Evolutionary conservation across 2,888 invertebrate genomes (phyloP), one percentile per base, ranked within the genome.

Genomic region (Eupithecia dodoneata): DNA sequence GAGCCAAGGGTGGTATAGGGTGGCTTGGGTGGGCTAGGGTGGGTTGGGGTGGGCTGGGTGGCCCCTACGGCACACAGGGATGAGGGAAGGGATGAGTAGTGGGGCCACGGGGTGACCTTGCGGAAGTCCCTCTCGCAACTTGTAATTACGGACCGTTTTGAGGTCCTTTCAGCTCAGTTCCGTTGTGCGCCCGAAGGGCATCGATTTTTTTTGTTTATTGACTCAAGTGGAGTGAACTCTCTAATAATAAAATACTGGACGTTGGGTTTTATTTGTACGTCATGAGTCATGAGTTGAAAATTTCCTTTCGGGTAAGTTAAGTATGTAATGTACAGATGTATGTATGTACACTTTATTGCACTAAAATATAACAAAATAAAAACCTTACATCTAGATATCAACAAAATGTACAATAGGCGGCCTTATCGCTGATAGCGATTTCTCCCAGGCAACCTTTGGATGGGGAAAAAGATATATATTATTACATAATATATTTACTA

Each of bases 111-210:
- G 83, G 79, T 87, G 90, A 90, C 90, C 90, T 90, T 90, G 86
- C 86, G 85, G 88, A 89, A 88, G 87, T 88, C 87, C 87, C 84
- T 86, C 85, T 86, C 85, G 84, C 81, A 83, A 83, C 85, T 82
- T 83, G 85, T 89, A 89, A 89, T 89, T 89, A 89, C 86, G 83
- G 84, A 86, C 85, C 82, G 84, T 82, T 85, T 84, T 84, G 83
- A 81, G 85, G 83, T 83, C 83, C 83, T 84, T 86, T 85, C 85
- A 84, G 86, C 88, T 87, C 85, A 84, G 86, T 86, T 87, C 82
- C 81, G 83, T 83, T 81, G 82, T 76, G 74, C 71, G 81, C 77
- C 77, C 42, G 77, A 83, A 77, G 77, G 79, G 78, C 84, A 85
- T 86, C 83, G 85, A 84, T 88, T 86, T 84, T 30, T 82, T 79